phyloP scores from a whole-genome alignment of 2,888 invertebrate genomes.

The Anoplius nigerrimus region DNA sequence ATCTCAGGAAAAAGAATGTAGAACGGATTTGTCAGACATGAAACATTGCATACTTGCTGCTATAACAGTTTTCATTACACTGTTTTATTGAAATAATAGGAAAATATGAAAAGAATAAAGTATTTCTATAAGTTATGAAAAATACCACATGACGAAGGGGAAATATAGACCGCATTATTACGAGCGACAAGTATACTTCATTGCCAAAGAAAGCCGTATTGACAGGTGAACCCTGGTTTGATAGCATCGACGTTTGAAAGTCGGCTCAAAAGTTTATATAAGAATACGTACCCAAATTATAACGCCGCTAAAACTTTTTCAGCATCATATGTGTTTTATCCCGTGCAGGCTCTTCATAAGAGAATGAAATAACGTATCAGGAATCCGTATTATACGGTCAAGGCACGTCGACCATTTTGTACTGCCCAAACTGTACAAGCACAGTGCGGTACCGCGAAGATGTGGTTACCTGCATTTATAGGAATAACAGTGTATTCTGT shows the following conservation, averaged over 20 bases:
- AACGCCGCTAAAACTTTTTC: slow-evolving; percentile 44
- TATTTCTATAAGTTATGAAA: too few species aligned
- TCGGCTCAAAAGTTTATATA: slow-evolving; percentile 5
- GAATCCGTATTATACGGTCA: slow-evolving; percentile 51
- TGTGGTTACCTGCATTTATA: slow-evolving; percentile 10
- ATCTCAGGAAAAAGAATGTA: too few species aligned
- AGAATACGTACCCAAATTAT: slow-evolving; percentile 43
- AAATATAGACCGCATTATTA: too few species aligned
- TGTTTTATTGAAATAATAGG: too few species aligned
- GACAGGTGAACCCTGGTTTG: slow-evolving; percentile 56
- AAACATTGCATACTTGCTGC: neutral
- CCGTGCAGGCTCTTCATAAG: slow-evolving; percentile 35
- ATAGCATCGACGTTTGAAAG: slow-evolving; percentile 22
- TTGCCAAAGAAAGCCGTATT: slow-evolving; percentile 66
- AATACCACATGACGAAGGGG: too few species aligned
- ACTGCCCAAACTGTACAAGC: slow-evolving; percentile 37
- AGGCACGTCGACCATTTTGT: slow-evolving; percentile 68
- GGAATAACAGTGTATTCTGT: too few species aligned
- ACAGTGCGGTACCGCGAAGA: slow-evolving; percentile 8
- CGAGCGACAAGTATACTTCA: slow-evolving; percentile 48
- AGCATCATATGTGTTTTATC: slow-evolving; percentile 32
- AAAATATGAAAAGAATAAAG: too few species aligned
- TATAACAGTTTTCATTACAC: too few species aligned
- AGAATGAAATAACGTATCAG: slow-evolving; percentile 39
- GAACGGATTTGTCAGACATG: neutral